Base-by-base conservation (phyloP, 2,113 vertebrate species). In the Crotalus viridis region DNA sequence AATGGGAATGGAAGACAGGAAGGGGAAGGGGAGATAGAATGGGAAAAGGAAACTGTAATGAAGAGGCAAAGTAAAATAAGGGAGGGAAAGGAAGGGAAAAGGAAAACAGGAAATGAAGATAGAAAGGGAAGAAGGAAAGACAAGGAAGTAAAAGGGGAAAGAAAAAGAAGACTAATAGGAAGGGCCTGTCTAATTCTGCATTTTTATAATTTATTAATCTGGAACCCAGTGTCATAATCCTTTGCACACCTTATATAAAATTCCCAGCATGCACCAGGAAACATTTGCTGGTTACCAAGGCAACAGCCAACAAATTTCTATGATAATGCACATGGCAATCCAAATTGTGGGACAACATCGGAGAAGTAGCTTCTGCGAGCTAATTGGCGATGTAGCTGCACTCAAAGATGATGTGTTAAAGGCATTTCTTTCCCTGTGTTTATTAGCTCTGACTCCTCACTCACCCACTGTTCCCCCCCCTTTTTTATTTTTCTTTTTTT, bases 371-470 rank as follows among this genome's bases (percentile, higher is more conserved):
- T 89, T 59, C 48, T 24, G 54, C 4, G 26, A 85, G 54, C 87
- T 92, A 92, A 92, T 92, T 92, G 54, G 92, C 92, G 7, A 85
- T 85, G 88, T 33, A 28, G 55, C 64, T 85, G 39, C 52, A 57
- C 51, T 43, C 33, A 43, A 69, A 10, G 61, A 88, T 81, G 74
- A 43, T 74, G 28, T 12, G 51, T 92, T 92, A 24, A 89, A 92
- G 92, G 51, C 55, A 85, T 81, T 46, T 15, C 55, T 81, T n/a
- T 19, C 51, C 3, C 0, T 81, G n/a, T 64, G 92, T 92, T 87
- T 87, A 22, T n/a, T 22, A 94, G 87, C 85, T 81, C 33, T 95
- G 90, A 88, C 95, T 43, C 28, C 21, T 87, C 92, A 93, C 91
- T 88, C 54, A 87, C 56, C 85, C 74, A 81, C 74, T 81, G 74